Base-by-base conservation (phyloP, 2,113 vertebrate genomes). In the Peucedramus taeniatus region DNA sequence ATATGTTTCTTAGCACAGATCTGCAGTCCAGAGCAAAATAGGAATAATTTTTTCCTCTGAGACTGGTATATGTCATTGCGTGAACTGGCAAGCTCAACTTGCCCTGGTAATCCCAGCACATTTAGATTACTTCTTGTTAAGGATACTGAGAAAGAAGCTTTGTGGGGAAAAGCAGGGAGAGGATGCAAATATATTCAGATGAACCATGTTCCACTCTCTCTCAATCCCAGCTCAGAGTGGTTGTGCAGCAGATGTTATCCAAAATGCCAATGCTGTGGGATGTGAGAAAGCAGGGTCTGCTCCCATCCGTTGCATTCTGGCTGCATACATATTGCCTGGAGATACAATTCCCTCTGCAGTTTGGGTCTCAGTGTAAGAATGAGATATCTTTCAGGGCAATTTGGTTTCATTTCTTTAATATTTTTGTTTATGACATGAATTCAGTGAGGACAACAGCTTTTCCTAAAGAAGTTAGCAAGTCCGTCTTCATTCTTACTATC, bases 151-250 rank as follows among this genome's bases (percentile, higher is more conserved):
- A 59, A 65, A 56, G 35, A 85, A 65, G 27, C 7, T 74, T 16
- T 44, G 21, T 35, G 30, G 13, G 54, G 53, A 44, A 65, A 65
- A 71, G 18, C 18, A 79, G 51, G n/a, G n/a, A 72, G 15, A 84
- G 16, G 24, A 82, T 42, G 45, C 27, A 79, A 59, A 57, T 35
- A 30, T 3, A 26, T 23, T 22, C 12, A 65, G 21, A 40, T 31
- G 27, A 81, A 75, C 4, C 8, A 9, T 30, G 10, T 50, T 50
- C 19, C 54, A 80, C 8, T 13, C 31, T 83, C 0, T 0, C 13
- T 77, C 14, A 51, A 4, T 47, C 20, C 12, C 1, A 0, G 18
- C 35, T 77, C 59, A 70, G 57, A 69, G 59, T 0, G 0, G 23
- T n/a, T 80, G 42, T 61, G 33, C 9, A 33, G 56, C 35, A 85